These are phyloP conservation scores for Lepilemur septentrionalis DNA, from an alignment of 2,797 vertebrate species.

Conservation along the genomic window DNA sequence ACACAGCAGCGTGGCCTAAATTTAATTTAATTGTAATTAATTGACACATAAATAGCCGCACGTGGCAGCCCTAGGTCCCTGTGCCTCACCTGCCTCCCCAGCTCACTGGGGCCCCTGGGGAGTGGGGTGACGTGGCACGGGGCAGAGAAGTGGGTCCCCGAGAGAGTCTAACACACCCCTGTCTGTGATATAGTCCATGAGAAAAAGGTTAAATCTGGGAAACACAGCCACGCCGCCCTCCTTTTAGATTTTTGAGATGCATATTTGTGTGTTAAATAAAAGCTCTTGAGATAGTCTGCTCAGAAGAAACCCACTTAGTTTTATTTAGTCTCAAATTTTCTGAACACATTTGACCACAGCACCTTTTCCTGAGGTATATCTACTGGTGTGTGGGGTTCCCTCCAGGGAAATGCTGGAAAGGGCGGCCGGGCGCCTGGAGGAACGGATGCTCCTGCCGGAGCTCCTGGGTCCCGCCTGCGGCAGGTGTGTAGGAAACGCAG, in stretches of 20 bases:
- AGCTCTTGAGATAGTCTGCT: not conserved
- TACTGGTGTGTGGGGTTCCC: not conserved
- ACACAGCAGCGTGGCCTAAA: not conserved
- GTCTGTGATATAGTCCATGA: not conserved
- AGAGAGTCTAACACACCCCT: not conserved
- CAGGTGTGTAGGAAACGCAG: too few species aligned
- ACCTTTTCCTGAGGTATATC: not conserved
- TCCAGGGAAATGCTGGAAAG: not conserved
- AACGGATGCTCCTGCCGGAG: not conserved
- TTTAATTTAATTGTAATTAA: not conserved
- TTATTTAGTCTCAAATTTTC: not conserved
- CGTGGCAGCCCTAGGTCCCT: not conserved
- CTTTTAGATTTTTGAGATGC: not conserved
- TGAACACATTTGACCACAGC: not conserved
- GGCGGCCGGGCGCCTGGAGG: not conserved
- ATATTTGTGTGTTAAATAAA: not conserved
- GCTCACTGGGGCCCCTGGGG: not conserved
- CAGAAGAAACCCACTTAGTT: not conserved
- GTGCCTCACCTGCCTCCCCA: not conserved
- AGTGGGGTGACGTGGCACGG: too few species aligned
- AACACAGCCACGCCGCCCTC: not conserved
- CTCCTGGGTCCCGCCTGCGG: not conserved
- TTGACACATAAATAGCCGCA: not conserved
- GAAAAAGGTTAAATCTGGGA: not conserved
- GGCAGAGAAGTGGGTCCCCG: not conserved